Evolutionary conservation across 2,888 invertebrate genomes (phyloP), one percentile per base, ranked within the genome.

Genomic region (Thyatira batis): DNA sequence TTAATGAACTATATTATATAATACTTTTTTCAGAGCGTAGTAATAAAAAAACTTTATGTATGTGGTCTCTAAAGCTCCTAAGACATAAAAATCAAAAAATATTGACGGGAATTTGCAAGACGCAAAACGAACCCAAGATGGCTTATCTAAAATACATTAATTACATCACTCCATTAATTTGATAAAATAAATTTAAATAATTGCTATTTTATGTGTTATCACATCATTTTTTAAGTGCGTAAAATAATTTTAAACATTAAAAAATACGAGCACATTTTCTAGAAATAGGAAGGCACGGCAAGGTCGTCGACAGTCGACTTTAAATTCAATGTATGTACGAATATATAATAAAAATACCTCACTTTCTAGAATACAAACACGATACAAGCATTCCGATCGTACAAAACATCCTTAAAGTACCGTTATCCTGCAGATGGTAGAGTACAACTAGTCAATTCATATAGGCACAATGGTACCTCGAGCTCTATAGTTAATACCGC

Each of bases 311-410:
- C 52, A 55, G 63, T 2, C 13, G 17, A 46, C 1, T 46, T 46
- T 67, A 69, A 73, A 72, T 75, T 70, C 73, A 71, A 64, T 58
- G 69, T 67, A 67, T 63, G 53, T 11, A 43, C 43, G 17, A n/a
- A 71, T 67, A 69, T 73, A 69, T 54, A 51, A 65, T 55, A 61
- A 71, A 75, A 77, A 70, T 71, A 62, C 61, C 65, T 71, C 71
- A 71, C 73, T 75, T 73, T 72, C 77, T 71, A 78, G 68, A 76
- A 78, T 74, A 69, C 69, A 73, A 76, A 73, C 67, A 72, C 72
- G 69, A 73, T 78, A 73, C 73, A 69, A 68, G 63, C 67, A 68
- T 69, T 67, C 71, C 77, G 69, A 71, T 67, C 73, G 73, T 65
- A 61, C 60, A 54, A 54, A 64, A 72, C 69, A 60, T 57, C 60